phyloP scores from a whole-genome alignment of 2,888 invertebrate species.

The Adelognathus sp. region DNA sequence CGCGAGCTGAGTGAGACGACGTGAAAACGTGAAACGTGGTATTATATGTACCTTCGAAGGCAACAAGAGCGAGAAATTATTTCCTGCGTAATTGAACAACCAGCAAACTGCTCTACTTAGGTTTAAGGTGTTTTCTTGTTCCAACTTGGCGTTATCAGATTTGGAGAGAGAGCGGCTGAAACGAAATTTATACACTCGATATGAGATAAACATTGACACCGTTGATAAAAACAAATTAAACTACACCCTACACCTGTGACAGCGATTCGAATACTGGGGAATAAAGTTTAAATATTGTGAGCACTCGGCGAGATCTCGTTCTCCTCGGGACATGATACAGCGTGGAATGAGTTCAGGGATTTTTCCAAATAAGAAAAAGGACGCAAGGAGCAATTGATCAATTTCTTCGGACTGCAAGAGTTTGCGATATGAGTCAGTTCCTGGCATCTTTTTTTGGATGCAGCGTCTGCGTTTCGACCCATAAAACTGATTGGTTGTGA shows the following conservation, averaged over 20 bases:
- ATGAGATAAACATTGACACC: background rate
- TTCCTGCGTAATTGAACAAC: background rate
- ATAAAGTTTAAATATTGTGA: background rate
- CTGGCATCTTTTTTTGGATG: background rate
- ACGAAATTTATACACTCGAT: background rate
- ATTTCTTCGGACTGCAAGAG: background rate
- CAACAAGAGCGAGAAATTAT: background rate
- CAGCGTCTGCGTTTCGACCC: background rate
- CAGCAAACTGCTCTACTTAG: background rate
- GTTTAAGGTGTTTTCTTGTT: background rate
- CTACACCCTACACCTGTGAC: background rate
- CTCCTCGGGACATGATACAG: background rate
- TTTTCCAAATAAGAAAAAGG: background rate
- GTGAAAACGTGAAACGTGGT: too few species aligned
- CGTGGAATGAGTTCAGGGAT: background rate
- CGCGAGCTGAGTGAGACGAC: background rate
- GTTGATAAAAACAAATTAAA: background rate
- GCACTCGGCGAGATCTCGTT: background rate
- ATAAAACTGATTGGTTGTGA: too few species aligned
- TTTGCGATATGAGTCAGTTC: background rate
- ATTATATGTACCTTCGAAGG: background rate
- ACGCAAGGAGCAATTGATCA: background rate
- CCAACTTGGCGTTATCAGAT: background rate
- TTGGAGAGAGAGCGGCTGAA: background rate
- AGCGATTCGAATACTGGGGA: background rate